These are phyloP conservation scores for Actinia tenebrosa DNA, from an alignment of 64 coral and sea anemone genomes.

Conservation along the genomic window DNA sequence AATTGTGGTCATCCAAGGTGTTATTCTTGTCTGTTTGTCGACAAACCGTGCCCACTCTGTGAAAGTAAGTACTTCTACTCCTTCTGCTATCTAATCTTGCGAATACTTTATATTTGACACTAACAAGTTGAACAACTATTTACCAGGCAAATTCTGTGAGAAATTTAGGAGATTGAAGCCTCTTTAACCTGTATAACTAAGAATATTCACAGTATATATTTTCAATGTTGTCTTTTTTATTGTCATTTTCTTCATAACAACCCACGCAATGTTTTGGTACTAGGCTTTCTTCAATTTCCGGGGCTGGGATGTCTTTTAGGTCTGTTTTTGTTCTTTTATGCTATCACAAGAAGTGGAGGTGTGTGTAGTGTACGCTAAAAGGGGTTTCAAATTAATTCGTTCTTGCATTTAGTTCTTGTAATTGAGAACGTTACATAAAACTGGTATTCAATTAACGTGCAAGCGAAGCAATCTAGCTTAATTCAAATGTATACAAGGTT, in stretches of 20 bases:
- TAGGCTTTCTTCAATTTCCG: not conserved
- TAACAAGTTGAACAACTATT: too few species aligned
- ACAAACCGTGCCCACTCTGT: constrained; percentile 90
- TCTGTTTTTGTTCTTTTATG: not conserved
- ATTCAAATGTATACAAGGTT: too few species aligned
- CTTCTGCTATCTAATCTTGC: not conserved
- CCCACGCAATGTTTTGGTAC: not conserved
- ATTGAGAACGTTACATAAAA: not conserved
- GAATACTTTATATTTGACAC: not conserved
- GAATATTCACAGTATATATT: too few species aligned
- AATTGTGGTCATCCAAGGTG: constrained; percentile 97
- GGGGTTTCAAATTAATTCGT: not conserved
- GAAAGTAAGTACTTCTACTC: constrained; percentile 63
- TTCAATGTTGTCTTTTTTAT: not conserved
- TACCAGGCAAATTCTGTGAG: not conserved
- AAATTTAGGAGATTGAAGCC: not conserved
- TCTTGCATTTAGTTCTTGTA: not conserved
- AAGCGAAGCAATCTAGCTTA: not conserved
- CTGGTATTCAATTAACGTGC: not conserved
- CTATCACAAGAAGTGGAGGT: not conserved
- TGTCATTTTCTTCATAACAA: not conserved
- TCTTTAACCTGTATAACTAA: not conserved
- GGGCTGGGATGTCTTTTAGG: not conserved
- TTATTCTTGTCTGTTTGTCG: constrained; percentile 92
- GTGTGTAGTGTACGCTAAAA: not conserved